Evolutionary conservation across 2,888 invertebrate genomes (phyloP), one percentile per base, ranked within the genome.

Genomic region (Zygaena filipendulae): DNA sequence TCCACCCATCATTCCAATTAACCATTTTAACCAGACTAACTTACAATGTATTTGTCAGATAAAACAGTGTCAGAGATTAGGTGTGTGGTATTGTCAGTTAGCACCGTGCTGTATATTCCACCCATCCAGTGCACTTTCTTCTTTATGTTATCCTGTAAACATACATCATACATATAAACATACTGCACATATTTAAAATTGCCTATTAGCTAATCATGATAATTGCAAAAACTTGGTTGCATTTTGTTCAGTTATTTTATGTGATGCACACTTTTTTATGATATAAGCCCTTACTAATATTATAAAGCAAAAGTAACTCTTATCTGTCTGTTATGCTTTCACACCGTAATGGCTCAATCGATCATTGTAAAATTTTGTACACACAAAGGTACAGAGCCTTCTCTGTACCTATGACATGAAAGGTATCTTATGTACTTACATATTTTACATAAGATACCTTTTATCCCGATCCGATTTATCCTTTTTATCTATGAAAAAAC

Each of bases 21-120:
- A 27, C 1, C 3, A 27, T 9, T 11, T 8, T 21, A 3, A 26
- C 4, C 10, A 24, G 12, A 19, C 2, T 9, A 10, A 70, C 79
- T 71, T 63, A 88, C 90, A 68, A 86, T 82, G 57, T 91, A 91
- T 62, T 92, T 92, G 30, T 85, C 85, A 1, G 91, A 89, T 35
- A 86, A 81, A 1, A 91, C 88, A 13, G 85, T 87, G 47, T 87
- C 87, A 1, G 93, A 89, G 2, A 96, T 81, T 11, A 96, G 77
- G 71, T 95, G 94, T 4, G 94, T 95, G 1, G 88, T 87, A 29
- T 83, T 82, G 13, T 77, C 79, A 6, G 85, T 83, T 25, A 92
- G 67, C 27, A 82, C 82, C 29, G 84, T 82, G 23, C 75, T 84
- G 49, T 86, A 91, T 22, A 83, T 67, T 0, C 91, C 92, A 13